These are phyloP conservation scores for Procavia capensis DNA, from an alignment of 2,113 vertebrate genomes.

Conservation along the genomic window DNA sequence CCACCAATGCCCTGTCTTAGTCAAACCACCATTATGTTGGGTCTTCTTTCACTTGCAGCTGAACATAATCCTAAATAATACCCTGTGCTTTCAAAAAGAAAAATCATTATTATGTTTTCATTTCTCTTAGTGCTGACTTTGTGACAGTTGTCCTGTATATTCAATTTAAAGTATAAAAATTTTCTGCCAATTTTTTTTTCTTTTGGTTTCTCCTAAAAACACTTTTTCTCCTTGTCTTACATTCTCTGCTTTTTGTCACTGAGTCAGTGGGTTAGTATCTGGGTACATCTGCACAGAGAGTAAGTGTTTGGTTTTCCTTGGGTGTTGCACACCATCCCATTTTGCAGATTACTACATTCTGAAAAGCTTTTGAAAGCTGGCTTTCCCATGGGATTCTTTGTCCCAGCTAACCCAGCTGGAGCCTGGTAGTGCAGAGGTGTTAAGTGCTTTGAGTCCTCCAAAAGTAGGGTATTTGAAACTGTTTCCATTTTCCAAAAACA, in stretches of 20 bases:
- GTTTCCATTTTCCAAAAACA: conserved; percentile 39
- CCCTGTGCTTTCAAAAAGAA: not conserved
- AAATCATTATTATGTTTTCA: not conserved
- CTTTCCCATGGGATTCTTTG: conserved; percentile 37
- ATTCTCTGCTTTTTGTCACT: not conserved
- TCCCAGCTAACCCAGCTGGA: conserved; percentile 48
- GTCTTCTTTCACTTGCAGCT: not conserved
- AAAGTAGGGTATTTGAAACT: conserved; percentile 57
- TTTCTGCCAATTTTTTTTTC: not conserved
- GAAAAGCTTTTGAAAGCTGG: conserved; percentile 38
- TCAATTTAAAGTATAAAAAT: not conserved
- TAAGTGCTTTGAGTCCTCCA: conserved; percentile 50
- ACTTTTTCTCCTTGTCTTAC: not conserved
- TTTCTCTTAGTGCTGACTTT: not conserved
- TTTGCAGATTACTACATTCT: conserved; percentile 51
- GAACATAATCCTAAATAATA: not conserved
- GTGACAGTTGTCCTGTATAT: not conserved
- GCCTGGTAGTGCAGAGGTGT: conserved; percentile 6
- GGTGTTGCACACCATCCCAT: not conserved
- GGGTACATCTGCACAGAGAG: not conserved
- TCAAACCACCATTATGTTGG: not conserved
- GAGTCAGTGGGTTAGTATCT: not conserved
- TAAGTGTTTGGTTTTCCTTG: too few relatives aligned
- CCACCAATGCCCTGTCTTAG: not conserved
- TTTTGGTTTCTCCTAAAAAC: not conserved